These are phyloP conservation scores for Chromoteleia sp. DNA, from an alignment of 2,888 invertebrate species.

Conservation along the genomic window DNA sequence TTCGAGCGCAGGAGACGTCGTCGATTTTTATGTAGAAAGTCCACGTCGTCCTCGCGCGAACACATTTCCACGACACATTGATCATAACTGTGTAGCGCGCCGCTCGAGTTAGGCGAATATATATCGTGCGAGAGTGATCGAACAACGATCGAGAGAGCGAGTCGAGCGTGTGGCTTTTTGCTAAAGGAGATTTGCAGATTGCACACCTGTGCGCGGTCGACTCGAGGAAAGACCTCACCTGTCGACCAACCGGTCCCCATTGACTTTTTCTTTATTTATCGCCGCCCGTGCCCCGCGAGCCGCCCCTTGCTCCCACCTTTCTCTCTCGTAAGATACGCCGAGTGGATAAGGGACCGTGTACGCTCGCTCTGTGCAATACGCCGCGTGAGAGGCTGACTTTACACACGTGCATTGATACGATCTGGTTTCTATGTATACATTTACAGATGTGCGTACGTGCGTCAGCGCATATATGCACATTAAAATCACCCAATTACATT, in stretches of 20 bases:
- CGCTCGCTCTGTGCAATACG: constrained; percentile 68
- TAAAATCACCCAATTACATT: constrained; percentile 58
- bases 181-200: constrained; percentile 82
- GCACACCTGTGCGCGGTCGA: constrained; percentile 82
- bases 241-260: constrained; percentile 84
- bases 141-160: constrained; percentile 71
- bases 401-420: constrained; percentile 53
- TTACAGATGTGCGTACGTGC: constrained; percentile 19
- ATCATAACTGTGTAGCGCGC: constrained; percentile 44
- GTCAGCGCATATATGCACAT: constrained; percentile 33
- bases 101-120: constrained; percentile 34
- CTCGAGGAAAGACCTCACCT: constrained; percentile 83
- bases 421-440: constrained; percentile 38
- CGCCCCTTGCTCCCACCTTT: constrained; percentile 69
- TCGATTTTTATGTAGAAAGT: constrained; percentile 45
- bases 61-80: constrained; percentile 19
- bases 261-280: constrained; percentile 82
- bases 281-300: constrained; percentile 68
- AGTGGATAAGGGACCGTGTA: constrained; percentile 72
- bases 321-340: constrained; percentile 72
- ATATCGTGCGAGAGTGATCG: constrained; percentile 59
- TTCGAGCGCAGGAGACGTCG: constrained; percentile 8
- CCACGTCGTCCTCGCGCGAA: constrained; percentile 7
- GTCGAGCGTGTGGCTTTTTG: constrained; percentile 77
- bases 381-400: constrained; percentile 62